Conservation (phyloP, 1,140 invertebrate species). For the Lepidurus apus region DNA sequence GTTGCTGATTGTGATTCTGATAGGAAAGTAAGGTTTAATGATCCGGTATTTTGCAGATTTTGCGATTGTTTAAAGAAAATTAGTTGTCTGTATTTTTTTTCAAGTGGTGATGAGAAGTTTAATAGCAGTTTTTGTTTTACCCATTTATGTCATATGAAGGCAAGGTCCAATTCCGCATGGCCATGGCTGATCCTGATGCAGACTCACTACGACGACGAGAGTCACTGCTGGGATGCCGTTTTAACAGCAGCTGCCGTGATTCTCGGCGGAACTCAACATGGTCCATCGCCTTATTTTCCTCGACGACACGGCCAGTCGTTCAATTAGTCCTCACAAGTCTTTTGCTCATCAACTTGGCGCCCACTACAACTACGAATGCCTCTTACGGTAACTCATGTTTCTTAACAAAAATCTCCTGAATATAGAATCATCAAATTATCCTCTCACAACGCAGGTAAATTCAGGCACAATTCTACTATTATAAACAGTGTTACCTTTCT, state of each 20-base stretch:
- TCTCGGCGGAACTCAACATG: slow-evolving; percentile 1
- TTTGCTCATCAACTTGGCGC: slow-evolving; percentile 1
- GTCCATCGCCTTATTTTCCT: slow-evolving; percentile 14
- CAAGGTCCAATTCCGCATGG: not conserved
- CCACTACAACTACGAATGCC: slow-evolving; percentile 13
- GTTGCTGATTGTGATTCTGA: too few relatives aligned
- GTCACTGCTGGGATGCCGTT: not conserved
- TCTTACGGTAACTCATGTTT: not conserved
- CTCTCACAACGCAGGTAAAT: too few relatives aligned
- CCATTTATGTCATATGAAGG: not conserved
- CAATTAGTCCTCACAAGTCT: not conserved
- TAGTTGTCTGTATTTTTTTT: too few relatives aligned
- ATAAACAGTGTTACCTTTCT: too few relatives aligned
- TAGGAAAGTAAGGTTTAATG: too few relatives aligned
- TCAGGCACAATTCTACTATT: too few relatives aligned
- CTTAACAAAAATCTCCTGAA: not conserved
- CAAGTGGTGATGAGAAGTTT: not conserved
- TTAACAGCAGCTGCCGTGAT: slow-evolving; percentile 3
- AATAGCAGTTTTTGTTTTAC: not conserved
- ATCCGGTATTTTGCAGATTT: too few relatives aligned
- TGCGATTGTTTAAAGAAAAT: too few relatives aligned
- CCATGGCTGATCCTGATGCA: slow-evolving; percentile 10
- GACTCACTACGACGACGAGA: not conserved
- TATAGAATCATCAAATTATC: too few relatives aligned
- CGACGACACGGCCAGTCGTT: slow-evolving; percentile 6